These are phyloP conservation scores for Mobula hypostoma DNA, from an alignment of 2,113 vertebrate species.

Conservation along the genomic window DNA sequence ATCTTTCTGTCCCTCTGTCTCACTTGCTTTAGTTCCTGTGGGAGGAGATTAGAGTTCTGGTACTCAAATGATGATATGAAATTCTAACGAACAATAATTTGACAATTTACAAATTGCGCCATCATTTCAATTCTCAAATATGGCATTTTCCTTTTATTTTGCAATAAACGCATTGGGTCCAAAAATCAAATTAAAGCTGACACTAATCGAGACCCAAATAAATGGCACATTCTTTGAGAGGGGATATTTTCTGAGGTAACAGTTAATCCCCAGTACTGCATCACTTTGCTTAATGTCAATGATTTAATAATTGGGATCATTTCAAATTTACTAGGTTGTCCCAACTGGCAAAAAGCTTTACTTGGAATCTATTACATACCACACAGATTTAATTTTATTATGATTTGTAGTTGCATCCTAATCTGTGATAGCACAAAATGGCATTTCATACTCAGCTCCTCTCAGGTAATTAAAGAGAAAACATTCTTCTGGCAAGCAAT, in stretches of 20 bases:
- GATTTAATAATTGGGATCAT: slow-evolving; percentile 34
- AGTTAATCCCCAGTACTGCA: not conserved
- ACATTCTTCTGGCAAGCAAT: not conserved
- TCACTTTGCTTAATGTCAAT: slow-evolving; percentile 18
- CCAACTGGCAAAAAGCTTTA: slow-evolving; percentile 28
- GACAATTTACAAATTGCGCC: slow-evolving; percentile 23
- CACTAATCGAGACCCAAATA: not conserved
- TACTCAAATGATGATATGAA: not conserved
- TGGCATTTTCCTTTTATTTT: not conserved
- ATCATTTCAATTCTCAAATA: not conserved
- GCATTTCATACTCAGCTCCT: not conserved
- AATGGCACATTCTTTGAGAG: not conserved
- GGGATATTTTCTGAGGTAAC: not conserved
- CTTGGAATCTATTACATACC: not conserved
- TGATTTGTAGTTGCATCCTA: too few species aligned
- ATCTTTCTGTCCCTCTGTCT: not conserved
- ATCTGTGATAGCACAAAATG: not conserved
- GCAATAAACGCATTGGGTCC: not conserved
- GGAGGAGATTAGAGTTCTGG: not conserved
- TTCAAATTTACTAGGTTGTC: slow-evolving; percentile 13
- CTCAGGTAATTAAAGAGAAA: not conserved
- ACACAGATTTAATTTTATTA: not conserved
- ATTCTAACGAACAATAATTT: slow-evolving; percentile 26
- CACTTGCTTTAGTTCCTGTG: not conserved
- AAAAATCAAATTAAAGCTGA: slow-evolving; percentile 30